These are phyloP conservation scores for Procambarus virginalis DNA, from an alignment of 1,140 invertebrate genomes.

Conservation along the genomic window DNA sequence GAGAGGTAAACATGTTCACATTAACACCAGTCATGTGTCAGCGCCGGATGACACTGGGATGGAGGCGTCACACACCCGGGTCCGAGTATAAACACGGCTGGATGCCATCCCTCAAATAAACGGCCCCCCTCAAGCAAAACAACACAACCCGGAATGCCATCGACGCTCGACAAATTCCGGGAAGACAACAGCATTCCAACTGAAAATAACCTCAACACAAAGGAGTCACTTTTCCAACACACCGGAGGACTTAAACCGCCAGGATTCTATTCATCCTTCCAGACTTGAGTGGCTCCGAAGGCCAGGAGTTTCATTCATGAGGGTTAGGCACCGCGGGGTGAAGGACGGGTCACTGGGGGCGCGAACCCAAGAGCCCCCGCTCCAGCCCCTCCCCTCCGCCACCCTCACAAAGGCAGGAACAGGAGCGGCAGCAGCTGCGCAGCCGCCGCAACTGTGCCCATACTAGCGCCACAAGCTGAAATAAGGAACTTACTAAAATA, in stretches of 20 bases:
- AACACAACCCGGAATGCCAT: too few relatives aligned
- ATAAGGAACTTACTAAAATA: neutral
- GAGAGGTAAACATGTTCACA: too few relatives aligned
- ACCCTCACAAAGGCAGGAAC: neutral
- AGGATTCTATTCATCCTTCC: neutral
- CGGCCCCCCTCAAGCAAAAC: too few relatives aligned
- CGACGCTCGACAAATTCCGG: too few relatives aligned
- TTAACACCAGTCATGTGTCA: too few relatives aligned
- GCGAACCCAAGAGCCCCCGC: neutral
- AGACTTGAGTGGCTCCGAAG: neutral
- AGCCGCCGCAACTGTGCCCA: neutral
- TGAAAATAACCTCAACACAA: neutral
- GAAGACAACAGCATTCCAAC: too few relatives aligned
- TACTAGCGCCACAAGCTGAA: neutral
- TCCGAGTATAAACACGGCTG: too few relatives aligned
- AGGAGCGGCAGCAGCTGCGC: neutral
- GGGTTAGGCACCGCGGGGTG: neutral
- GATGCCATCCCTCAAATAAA: too few relatives aligned
- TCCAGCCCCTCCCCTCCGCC: neutral
- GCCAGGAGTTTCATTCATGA: neutral
- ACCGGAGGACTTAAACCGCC: neutral
- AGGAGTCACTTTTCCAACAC: neutral
- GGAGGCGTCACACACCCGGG: too few relatives aligned
- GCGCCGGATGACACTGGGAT: too few relatives aligned
- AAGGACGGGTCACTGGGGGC: neutral